A percentile compares a stretch with the other conserved stretches of the same genome.
Evolutionary conservation across 2,113 vertebrate genomes (phyloP).

Genomic region (Lota lota): DNA sequence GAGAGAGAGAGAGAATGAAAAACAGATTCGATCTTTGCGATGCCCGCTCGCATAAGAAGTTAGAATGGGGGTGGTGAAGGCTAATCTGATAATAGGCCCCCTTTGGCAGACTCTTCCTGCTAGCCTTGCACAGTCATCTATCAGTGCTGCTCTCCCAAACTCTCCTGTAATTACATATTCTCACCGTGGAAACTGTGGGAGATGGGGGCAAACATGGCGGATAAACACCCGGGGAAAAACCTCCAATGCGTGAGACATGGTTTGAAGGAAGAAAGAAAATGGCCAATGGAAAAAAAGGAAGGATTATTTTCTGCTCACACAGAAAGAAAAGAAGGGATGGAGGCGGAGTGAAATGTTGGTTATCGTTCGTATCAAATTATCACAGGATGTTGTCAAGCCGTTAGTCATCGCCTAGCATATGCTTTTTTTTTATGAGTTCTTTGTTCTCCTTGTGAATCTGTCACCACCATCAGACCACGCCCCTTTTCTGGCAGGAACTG

Average conservation of each 20-base stretch:
- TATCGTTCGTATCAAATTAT: background rate
- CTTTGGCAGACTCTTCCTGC: constrained; percentile 46
- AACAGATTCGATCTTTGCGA: constrained; percentile 8
- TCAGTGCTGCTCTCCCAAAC: background rate
- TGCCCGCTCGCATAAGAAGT: constrained; percentile 31
- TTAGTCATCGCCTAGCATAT: too few species aligned
- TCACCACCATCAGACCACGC: too few species aligned
- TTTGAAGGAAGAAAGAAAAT: too few species aligned
- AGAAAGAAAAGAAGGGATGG: constrained; percentile 4
- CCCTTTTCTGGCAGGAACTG: too few species aligned
- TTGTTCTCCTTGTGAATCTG: too few species aligned
- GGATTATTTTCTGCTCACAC: too few species aligned
- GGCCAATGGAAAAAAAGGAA: too few species aligned
- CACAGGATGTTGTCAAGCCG: too few species aligned
- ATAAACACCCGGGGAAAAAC: too few species aligned
- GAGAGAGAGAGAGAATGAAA: constrained; percentile 7
- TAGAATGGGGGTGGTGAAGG: background rate
- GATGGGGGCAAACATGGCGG: background rate
- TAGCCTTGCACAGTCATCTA: constrained; percentile 34
- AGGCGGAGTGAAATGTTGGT: constrained; percentile 5
- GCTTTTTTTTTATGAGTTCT: too few species aligned
- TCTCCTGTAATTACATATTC: constrained; percentile 62
- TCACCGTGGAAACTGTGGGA: constrained; percentile 41
- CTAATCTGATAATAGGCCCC: constrained; percentile 55
- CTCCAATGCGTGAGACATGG: too few species aligned